Base-by-base conservation (phyloP, 1,140 invertebrate genomes). In the Apis dorsata region DNA sequence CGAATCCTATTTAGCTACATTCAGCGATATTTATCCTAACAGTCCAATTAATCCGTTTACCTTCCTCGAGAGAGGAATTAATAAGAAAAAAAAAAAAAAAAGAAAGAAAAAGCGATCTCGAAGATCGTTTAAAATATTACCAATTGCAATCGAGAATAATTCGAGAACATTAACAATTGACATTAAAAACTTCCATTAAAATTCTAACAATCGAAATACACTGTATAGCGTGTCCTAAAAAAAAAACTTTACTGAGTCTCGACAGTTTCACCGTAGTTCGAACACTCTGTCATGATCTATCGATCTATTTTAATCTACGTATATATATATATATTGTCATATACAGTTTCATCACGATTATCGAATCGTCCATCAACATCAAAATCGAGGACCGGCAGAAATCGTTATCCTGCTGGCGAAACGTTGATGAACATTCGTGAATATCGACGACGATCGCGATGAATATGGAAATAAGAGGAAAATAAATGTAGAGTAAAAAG, bases 1-100 rank as follows among this genome's bases (percentile, higher is more conserved):
- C 65, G 57, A 70, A 70, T 76, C 72, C 57, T 65, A 77, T 55
- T 44, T 75, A 75, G 59, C 55, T 75, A 62, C 21, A n/a, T 70
- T 70, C 68, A 24, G 21, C 59, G 19, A 75, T 24, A 62, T 62
- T 62, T 75, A 75, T 12, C 10, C 66, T 44, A 9, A 69, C 66
- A 13, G 11, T 59, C 53, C 57, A 15, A 44, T 74, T 49, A 59
- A 2, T 21, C 72, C 12, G 8, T 73, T 73, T 59, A 59, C 55
- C 15, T 10, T 9, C 24, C 19, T 59, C 44, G 17, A n/a, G 17
- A n/a, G 71, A 73, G 55, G 71, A 59, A 34, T 21, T 65, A 34
- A 13, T 73, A 73, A 51, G 10, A 21, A 44, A 7, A 44, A 44
- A 44, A 44, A 44, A 44, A 44, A 44, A 44, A 2, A 34, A 4